Evolutionary conservation across 2,888 invertebrate genomes (phyloP).

Genomic region (Chloroclystis v-ata): DNA sequence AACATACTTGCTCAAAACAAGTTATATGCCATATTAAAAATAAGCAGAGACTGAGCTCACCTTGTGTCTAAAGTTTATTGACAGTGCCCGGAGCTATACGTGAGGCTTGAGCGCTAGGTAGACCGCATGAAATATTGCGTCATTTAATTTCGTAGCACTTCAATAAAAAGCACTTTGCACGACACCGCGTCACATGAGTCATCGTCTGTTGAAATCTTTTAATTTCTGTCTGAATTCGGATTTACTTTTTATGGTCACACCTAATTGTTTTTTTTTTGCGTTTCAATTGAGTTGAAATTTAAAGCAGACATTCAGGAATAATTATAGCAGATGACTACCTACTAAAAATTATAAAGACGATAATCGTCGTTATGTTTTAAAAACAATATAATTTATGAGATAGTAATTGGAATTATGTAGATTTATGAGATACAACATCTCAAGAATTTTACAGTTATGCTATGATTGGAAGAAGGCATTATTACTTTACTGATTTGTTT

Average conservation of each 20-base stretch:
- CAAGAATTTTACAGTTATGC: no score
- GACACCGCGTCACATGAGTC: conserved; percentile 50
- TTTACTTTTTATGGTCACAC: not conserved
- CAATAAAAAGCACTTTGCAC: conserved; percentile 56
- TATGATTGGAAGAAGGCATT: no score
- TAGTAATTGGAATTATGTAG: no score
- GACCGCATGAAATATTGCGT: conserved; percentile 61
- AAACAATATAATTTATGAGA: no score
- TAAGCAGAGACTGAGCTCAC: conserved; percentile 49
- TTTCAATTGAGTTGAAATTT: no score
- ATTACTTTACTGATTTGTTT: no score
- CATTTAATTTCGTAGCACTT: conserved; percentile 48
- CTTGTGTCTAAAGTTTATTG: conserved; percentile 73
- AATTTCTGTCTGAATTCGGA: conserved; percentile 10
- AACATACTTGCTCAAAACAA: conserved; percentile 29
- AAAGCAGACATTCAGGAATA: no score
- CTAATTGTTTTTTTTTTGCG: no score
- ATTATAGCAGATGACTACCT: no score
- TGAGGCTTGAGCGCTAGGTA: conserved; percentile 35
- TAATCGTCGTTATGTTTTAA: no score
- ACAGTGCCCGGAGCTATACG: conserved; percentile 62
- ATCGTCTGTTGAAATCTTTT: conserved; percentile 30
- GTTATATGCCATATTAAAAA: conserved; percentile 45
- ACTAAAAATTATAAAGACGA: no score
- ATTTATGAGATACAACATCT: no score